A percentile compares a stretch with the other conserved stretches of the same genome.
These are phyloP conservation scores for Tholera decimalis DNA, from an alignment of 2,888 invertebrate genomes.

Conservation along the genomic window DNA sequence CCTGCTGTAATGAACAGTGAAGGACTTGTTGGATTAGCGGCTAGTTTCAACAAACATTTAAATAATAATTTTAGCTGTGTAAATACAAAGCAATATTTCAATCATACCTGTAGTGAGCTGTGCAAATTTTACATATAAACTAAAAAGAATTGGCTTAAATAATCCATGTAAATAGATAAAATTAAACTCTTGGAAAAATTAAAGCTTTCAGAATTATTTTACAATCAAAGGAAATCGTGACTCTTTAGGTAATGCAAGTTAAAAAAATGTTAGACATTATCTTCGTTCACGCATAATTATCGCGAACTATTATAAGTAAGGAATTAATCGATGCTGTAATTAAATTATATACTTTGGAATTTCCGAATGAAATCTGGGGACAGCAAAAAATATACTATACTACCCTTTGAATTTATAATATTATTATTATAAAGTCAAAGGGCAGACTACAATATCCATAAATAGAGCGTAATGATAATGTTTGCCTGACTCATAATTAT, in stretches of 20 bases:
- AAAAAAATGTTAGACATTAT: slow-evolving; percentile 23
- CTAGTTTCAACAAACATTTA: not conserved
- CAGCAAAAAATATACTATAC: slow-evolving; percentile 17
- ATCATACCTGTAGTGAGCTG: no score
- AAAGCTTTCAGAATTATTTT: slow-evolving; percentile 6
- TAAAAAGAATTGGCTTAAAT: not conserved
- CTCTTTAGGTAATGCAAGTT: slow-evolving; percentile 11
- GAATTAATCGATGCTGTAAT: slow-evolving; percentile 15
- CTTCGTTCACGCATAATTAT: slow-evolving; percentile 41
- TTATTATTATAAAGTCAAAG: slow-evolving; percentile 34
- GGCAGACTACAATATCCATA: slow-evolving; percentile 28
- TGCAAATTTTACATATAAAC: no score
- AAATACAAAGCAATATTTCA: no score
- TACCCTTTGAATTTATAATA: no score
- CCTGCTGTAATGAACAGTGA: slow-evolving; percentile 17
- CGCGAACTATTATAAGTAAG: slow-evolving; percentile 8
- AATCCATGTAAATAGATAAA: not conserved
- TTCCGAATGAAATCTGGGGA: not conserved
- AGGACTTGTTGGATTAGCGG: slow-evolving; percentile 1
- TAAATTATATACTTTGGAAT: slow-evolving; percentile 13
- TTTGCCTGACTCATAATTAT: slow-evolving; percentile 1
- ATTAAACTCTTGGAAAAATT: slow-evolving; percentile 2
- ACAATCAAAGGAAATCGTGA: slow-evolving; percentile 8
- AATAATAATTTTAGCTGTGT: not conserved
- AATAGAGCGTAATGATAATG: not conserved